Percentiles rank a stretch among this genome's conserved stretches.
Conservation (phyloP, 2,113 vertebrate species). For the Lamprologus tigripictilis region DNA sequence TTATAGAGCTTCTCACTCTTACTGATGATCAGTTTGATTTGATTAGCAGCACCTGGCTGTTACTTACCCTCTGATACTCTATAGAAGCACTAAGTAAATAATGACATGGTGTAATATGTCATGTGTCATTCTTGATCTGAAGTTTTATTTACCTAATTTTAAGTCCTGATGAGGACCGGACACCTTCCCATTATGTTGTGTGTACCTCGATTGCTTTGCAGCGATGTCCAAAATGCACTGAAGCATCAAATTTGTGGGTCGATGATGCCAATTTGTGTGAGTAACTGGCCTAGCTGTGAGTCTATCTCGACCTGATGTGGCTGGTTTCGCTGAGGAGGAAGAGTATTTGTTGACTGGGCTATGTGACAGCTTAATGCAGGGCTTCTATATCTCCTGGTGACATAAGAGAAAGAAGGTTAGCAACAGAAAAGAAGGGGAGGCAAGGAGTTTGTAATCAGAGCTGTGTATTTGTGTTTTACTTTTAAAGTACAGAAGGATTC, state of each 20-base stretch:
- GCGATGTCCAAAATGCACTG: not conserved
- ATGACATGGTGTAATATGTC: not conserved
- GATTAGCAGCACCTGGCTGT: not conserved
- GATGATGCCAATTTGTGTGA: not conserved
- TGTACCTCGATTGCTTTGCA: not conserved
- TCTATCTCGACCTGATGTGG: not conserved
- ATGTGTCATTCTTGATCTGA: not conserved
- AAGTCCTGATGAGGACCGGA: not conserved
- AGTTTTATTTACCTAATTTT: not conserved
- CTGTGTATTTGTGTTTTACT: slow-evolving; percentile 9
- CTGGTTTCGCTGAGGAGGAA: not conserved
- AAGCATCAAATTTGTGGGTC: not conserved
- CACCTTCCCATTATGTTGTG: not conserved
- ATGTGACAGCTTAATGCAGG: rapidly evolving
- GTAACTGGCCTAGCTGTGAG: not conserved
- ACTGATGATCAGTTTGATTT: not conserved
- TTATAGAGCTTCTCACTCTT: not conserved
- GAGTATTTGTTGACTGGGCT: not conserved
- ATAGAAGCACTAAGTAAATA: not conserved
- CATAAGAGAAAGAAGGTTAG: not conserved
- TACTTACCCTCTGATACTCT: not conserved
- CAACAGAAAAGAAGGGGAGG: not conserved
- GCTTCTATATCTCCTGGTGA: not conserved
- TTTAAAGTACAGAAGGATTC: slow-evolving; percentile 33
- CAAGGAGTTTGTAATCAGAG: slow-evolving; percentile 11